Conservation (phyloP, 1,140 invertebrate species). For the Bombus terrestris region DNA sequence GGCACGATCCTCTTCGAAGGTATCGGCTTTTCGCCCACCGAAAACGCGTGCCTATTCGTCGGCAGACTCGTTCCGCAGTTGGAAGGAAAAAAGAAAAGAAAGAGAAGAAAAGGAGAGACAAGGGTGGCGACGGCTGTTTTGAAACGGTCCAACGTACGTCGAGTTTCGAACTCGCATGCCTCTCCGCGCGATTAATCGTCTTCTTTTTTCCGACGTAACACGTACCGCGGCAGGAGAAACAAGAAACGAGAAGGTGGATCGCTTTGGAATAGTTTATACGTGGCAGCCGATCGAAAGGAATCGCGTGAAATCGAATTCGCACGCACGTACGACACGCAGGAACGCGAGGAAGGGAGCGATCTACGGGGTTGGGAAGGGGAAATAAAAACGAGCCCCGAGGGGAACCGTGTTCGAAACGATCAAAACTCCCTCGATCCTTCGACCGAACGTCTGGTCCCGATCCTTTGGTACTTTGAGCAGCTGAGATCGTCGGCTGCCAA, state of each 20-base stretch:
- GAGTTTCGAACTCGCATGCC: constrained; percentile 41
- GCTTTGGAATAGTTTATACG: constrained; percentile 63
- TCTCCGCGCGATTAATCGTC: constrained; percentile 60
- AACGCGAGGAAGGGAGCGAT: constrained; percentile 45
- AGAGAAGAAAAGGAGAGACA: constrained; percentile 10
- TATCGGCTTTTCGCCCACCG: not conserved
- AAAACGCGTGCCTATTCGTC: not conserved
- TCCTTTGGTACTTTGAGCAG: not conserved
- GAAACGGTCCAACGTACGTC: constrained; percentile 24
- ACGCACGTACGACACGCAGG: constrained; percentile 70
- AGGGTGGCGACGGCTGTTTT: not conserved
- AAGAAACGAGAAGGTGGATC: constrained; percentile 35
- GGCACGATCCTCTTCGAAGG: too few species aligned
- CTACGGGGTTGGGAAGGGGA: constrained; percentile 11
- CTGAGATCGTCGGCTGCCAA: constrained; percentile 57
- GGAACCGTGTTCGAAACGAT: constrained; percentile 45
- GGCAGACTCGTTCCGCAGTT: too few species aligned
- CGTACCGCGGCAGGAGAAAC: not conserved
- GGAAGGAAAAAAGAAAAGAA: not conserved
- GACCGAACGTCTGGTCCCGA: constrained; percentile 32
- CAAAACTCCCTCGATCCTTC: constrained; percentile 58
- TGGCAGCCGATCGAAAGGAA: constrained; percentile 64
- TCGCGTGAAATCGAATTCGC: constrained; percentile 71
- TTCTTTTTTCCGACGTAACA: constrained; percentile 58
- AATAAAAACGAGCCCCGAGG: constrained; percentile 26